These are phyloP conservation scores for Allobates femoralis DNA, from an alignment of 2,797 vertebrate genomes.

Conservation along the genomic window DNA sequence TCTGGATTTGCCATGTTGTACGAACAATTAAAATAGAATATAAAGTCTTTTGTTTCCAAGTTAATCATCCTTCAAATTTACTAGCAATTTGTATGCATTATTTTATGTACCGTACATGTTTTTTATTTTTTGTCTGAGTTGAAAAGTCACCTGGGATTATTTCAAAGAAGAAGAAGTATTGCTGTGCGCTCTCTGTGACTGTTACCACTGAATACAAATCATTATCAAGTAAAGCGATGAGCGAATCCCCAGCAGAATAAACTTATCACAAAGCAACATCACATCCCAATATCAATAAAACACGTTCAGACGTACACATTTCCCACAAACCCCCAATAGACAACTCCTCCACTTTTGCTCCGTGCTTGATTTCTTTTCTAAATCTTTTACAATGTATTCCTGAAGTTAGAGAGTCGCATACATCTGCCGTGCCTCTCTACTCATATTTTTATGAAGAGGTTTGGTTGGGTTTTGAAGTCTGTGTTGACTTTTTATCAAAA, in stretches of 20 bases:
- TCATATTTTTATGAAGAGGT: not conserved
- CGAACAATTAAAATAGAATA: no score
- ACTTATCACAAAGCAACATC: not conserved
- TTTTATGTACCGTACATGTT: not conserved
- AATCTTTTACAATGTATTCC: not conserved
- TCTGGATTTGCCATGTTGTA: no score
- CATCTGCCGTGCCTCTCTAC: no score
- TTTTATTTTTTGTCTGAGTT: not conserved
- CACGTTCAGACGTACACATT: not conserved
- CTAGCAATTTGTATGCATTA: not conserved
- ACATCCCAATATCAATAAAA: not conserved
- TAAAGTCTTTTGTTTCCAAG: no score
- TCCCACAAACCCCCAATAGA: not conserved
- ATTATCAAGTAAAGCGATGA: not conserved
- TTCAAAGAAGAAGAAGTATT: not conserved
- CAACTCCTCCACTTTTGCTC: not conserved
- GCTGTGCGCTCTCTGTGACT: not conserved
- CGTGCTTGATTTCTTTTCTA: not conserved
- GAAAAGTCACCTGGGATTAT: not conserved
- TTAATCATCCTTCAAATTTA: not conserved
- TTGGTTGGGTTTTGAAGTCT: not conserved
- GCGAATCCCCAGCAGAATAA: not conserved
- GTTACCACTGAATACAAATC: not conserved
- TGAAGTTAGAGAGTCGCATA: not conserved
- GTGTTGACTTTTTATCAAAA: no score